Evolutionary conservation across 2,888 invertebrate species (phyloP).

Genomic region (Microdon myrmicae): DNA sequence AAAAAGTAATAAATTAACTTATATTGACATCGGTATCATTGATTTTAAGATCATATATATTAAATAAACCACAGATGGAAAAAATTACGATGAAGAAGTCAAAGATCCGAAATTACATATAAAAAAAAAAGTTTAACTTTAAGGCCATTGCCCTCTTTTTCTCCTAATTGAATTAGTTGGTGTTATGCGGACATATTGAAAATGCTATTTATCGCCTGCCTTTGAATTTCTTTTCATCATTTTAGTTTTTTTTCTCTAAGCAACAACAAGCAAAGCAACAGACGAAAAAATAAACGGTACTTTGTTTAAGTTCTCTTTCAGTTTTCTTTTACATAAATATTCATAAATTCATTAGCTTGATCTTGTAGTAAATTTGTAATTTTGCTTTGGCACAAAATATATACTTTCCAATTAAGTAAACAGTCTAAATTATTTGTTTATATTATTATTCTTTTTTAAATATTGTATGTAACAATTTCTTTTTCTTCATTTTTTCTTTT

Average conservation of each 20-base stretch:
- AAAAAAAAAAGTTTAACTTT: no score
- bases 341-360: constrained; percentile 47
- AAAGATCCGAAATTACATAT: no score
- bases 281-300: constrained; percentile 46
- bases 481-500: constrained; percentile 39
- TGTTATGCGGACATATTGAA: no score
- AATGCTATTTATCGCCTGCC: constrained; percentile 27
- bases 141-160: constrained; percentile 49
- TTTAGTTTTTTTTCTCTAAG: constrained; percentile 28
- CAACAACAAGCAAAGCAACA: constrained; percentile 52
- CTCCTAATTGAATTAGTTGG: constrained; percentile 34
- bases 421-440: constrained; percentile 49
- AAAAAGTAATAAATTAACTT: no score
- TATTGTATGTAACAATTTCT: constrained; percentile 44
- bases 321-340: constrained; percentile 31
- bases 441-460: constrained; percentile 22
- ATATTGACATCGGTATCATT: no score
- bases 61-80: no score
- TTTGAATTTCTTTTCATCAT: no score
- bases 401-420: constrained; percentile 52
- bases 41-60: no score
- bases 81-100: no score
- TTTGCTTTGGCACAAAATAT: constrained; percentile 55
- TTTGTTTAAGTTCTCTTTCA: constrained; percentile 25
- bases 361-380: constrained; percentile 52